Evolutionary conservation across 2,113 vertebrate species (phyloP).

Genomic region (Larimichthys polyactis): DNA sequence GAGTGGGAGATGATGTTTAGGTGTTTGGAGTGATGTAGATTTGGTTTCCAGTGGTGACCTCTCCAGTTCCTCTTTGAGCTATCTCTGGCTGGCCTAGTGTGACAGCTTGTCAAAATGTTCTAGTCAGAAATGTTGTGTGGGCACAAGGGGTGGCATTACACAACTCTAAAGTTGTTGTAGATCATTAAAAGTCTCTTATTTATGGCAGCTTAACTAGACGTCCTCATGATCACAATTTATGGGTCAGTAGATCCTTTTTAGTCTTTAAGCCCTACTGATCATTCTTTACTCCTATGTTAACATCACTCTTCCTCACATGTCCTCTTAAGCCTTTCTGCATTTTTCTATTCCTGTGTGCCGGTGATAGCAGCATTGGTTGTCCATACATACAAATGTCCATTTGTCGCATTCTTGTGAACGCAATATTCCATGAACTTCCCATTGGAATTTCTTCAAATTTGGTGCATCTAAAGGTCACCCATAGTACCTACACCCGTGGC

Average conservation of each 20-base stretch:
- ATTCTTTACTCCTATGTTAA: background rate
- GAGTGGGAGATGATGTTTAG: conserved; percentile 43
- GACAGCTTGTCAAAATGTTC: conserved; percentile 73
- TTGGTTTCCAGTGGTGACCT: conserved; percentile 57
- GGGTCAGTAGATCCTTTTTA: background rate
- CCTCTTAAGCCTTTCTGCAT: background rate
- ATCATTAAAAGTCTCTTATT: background rate
- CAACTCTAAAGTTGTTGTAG: conserved; percentile 25
- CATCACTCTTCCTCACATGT: background rate
- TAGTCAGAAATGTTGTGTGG: conserved; percentile 51
- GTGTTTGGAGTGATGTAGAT: conserved; percentile 44
- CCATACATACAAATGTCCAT: too few relatives aligned
- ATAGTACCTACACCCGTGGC: too few relatives aligned
- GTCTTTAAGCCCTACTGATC: background rate
- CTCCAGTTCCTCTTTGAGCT: conserved; percentile 48
- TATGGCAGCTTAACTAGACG: background rate
- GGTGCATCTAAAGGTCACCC: too few relatives aligned
- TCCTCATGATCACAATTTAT: background rate
- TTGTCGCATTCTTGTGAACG: too few relatives aligned
- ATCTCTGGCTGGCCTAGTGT: conserved; percentile 51
- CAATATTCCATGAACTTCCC: too few relatives aligned
- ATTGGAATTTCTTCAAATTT: too few relatives aligned
- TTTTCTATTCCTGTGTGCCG: background rate
- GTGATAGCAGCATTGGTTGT: too few relatives aligned
- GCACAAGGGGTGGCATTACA: conserved; percentile 46